Evolutionary conservation across 2,888 invertebrate species (phyloP), one percentile per base, ranked within the genome.

Genomic region (Pegoplata infirma): DNA sequence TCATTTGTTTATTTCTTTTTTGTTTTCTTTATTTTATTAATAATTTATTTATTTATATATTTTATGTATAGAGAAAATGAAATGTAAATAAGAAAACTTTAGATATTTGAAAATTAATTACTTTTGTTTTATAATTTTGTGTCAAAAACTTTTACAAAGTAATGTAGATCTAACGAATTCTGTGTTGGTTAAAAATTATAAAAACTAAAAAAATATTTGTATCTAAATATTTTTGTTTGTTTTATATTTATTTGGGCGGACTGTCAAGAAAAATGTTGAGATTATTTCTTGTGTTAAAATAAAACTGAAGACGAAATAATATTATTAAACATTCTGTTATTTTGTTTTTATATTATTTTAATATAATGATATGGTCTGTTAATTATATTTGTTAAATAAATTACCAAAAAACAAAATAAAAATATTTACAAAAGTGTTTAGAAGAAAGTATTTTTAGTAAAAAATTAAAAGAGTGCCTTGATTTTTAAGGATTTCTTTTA

Each of bases 401-500:
- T 76, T 72, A 55, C 53, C 47, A 71, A 75, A 28, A 23, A 53
- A 36, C 82, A 84, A 82, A 81, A 80, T 84, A 64, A 83, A 82
- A 82, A 84, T 85, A 84, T 85, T 84, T 83, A 53, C 77, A 80
- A 61, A 74, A 74, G 23, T 36, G 49, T 23, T 58, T 40, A 44
- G 49, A 53, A 67, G 64, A 68, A 73, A 67, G 56, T 55, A 28
- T 16, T 1, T 5, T 19, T 68, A 47, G 1, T 10, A 46, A 51
- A 23, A 28, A 56, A 61, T 44, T 25, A 12, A 61, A 56, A 55
- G 47, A 12, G 63, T 76, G 56, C 44, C 23, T 21, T 6, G 25
- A 44, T 67, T 55, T n/a, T 71, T 40, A 17, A 21, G 14, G 10
- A 25, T 25, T 61, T 59, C 28, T 32, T 63, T 55, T 21, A 21